These are phyloP conservation scores for Armadillidium nasatum DNA, from an alignment of 1,140 invertebrate species.

Conservation along the genomic window DNA sequence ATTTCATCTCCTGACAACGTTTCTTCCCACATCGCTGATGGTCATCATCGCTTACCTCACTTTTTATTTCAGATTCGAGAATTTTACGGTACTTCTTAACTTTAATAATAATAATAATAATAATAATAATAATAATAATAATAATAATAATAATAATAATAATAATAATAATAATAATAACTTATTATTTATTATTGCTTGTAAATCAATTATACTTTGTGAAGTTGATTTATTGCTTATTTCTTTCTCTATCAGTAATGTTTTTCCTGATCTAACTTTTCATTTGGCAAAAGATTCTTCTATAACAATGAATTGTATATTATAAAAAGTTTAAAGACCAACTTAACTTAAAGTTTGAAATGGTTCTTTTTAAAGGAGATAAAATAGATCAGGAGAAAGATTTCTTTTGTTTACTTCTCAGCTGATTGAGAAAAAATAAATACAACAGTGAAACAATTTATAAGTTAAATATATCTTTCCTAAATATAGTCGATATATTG, in stretches of 20 bases:
- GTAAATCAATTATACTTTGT: background rate
- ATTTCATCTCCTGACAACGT: constrained; percentile 22
- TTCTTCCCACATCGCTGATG: constrained; percentile 23
- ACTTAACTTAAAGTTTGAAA: no score
- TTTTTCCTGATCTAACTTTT: background rate
- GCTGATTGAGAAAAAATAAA: no score
- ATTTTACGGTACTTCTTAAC: constrained; percentile 1
- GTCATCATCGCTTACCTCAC: constrained; percentile 25
- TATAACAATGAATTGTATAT: background rate
- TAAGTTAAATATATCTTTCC: no score
- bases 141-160: background rate
- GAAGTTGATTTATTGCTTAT: background rate
- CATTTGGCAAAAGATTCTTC: background rate
- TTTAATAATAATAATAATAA: background rate
- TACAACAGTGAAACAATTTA: no score
- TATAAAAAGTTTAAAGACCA: no score
- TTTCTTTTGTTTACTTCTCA: no score
- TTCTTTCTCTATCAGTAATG: background rate
- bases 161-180: background rate
- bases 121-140: constrained; percentile 10
- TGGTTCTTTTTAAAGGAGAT: no score
- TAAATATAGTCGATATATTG: no score
- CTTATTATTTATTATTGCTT: background rate
- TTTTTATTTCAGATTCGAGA: constrained; percentile 19
- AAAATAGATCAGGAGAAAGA: no score